Base-by-base conservation (phyloP, 2,888 invertebrate genomes). In the Diogma glabrata region DNA sequence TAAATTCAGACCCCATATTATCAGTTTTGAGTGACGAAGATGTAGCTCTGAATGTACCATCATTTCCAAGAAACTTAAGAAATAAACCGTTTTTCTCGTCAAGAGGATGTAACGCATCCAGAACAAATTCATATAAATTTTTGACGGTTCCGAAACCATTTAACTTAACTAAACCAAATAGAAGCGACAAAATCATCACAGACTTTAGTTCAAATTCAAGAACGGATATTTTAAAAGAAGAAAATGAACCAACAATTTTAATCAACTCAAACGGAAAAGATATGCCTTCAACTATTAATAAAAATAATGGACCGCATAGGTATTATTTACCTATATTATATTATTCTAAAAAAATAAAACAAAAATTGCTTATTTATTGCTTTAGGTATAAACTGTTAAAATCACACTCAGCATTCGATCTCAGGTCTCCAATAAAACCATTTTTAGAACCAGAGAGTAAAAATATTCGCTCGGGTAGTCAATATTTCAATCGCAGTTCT, bases 271-370 rank as follows among this genome's bases (percentile, higher is more conserved):
- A n/a, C n/a, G n/a, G n/a, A n/a, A n/a, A n/a, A n/a, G n/a, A n/a
- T n/a, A n/a, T n/a, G n/a, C n/a, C n/a, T n/a, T n/a, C n/a, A n/a
- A n/a, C n/a, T n/a, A n/a, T n/a, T n/a, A n/a, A n/a, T n/a, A n/a
- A n/a, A n/a, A n/a, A n/a, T n/a, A n/a, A n/a, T n/a, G n/a, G n/a
- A 54, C 82, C 83, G 66, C 76, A 78, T 72, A 79, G 82, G 84
- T 82, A 43, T 26, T 28, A 50, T 22, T 4, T 3, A 10, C 17
- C 4, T 4, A 24, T 17, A 19, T 22, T 26, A 17, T 12, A 28
- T 26, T 52, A 8, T 20, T 6, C 5, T 19, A 12, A 30, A 20
- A 14, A 19, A 12, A 10, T 28, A 45, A 46, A 9, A 46, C 22
- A 14, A 20, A 46, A 12, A 6, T 3, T 50, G 38, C 49, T 51